These are phyloP conservation scores for Hyla sarda DNA, from an alignment of 2,113 vertebrate species.

Conservation along the genomic window DNA sequence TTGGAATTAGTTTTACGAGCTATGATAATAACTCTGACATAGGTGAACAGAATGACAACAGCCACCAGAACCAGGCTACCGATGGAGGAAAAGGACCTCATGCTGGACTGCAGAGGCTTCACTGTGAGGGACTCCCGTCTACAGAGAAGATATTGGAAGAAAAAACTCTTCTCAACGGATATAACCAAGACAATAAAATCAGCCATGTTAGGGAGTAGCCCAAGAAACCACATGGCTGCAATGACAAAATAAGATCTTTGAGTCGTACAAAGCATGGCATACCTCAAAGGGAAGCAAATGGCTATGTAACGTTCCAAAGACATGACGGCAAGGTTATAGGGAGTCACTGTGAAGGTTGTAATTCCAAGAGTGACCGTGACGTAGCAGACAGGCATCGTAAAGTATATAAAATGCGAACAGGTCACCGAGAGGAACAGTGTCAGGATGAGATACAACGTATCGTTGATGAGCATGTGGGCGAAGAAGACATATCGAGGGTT, in stretches of 20 bases:
- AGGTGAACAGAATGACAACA: conserved; percentile 34
- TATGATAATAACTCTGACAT: conserved; percentile 17
- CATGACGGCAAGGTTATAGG: conserved; percentile 32
- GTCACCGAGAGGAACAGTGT: not conserved
- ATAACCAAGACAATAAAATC: conserved; percentile 15
- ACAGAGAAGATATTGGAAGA: not conserved
- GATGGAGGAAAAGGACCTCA: not conserved
- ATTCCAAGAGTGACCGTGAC: no score
- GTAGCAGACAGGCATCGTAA: no score
- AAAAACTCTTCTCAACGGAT: not conserved
- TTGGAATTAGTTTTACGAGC: not conserved
- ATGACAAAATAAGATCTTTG: not conserved
- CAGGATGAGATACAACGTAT: not conserved
- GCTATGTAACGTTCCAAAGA: no score
- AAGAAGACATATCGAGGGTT: conserved; percentile 1
- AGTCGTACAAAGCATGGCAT: not conserved
- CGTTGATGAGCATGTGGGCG: not conserved
- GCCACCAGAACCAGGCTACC: not conserved
- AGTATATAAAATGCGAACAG: no score
- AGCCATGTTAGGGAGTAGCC: not conserved
- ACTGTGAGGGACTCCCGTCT: not conserved
- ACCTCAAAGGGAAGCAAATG: conserved; percentile 29
- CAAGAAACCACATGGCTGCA: not conserved
- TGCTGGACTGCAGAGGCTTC: not conserved
- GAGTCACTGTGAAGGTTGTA: conserved; percentile 20